phyloP scores from a whole-genome alignment of 2,113 vertebrate genomes.

The Osmerus eperlanus region DNA sequence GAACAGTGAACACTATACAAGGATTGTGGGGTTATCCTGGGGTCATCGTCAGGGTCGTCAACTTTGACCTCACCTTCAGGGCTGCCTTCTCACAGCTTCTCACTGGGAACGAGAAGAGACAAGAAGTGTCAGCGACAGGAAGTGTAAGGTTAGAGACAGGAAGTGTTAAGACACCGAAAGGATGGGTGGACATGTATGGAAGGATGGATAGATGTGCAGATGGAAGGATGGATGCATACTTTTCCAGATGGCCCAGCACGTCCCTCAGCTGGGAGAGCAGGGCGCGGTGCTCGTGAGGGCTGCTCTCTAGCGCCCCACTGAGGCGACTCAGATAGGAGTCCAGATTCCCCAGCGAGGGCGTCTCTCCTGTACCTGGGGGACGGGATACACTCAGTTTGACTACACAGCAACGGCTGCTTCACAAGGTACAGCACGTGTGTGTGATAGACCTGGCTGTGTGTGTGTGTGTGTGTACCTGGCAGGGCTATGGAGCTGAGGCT shows the following conservation, averaged over 20 bases:
- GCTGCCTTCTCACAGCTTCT: conserved; percentile 67
- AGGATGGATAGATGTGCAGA: neutral
- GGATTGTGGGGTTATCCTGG: too few species aligned
- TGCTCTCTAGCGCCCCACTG: conserved; percentile 84
- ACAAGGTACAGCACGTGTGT: neutral
- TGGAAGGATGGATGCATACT: conserved; percentile 64
- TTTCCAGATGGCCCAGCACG: conserved; percentile 89
- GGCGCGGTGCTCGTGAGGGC: conserved; percentile 85
- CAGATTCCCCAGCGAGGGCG: conserved; percentile 85
- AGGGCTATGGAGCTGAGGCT: conserved; percentile 88
- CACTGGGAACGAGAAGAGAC: conserved; percentile 53
- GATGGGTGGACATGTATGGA: too few species aligned
- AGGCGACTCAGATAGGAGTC: conserved; percentile 94
- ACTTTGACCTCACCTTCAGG: too few species aligned
- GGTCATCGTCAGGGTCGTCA: too few species aligned
- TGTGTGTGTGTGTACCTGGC: conserved; percentile 71
- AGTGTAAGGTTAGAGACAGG: too few species aligned
- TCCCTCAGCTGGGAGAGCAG: conserved; percentile 87
- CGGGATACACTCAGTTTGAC: neutral
- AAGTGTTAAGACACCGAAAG: too few species aligned
- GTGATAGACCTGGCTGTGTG: too few species aligned
- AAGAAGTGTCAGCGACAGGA: too few species aligned
- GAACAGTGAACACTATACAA: too few species aligned
- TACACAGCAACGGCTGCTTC: neutral
- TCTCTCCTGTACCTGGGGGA: conserved; percentile 86